phyloP scores from a whole-genome alignment of 2,797 vertebrate genomes.

The Crax fasciolata region DNA sequence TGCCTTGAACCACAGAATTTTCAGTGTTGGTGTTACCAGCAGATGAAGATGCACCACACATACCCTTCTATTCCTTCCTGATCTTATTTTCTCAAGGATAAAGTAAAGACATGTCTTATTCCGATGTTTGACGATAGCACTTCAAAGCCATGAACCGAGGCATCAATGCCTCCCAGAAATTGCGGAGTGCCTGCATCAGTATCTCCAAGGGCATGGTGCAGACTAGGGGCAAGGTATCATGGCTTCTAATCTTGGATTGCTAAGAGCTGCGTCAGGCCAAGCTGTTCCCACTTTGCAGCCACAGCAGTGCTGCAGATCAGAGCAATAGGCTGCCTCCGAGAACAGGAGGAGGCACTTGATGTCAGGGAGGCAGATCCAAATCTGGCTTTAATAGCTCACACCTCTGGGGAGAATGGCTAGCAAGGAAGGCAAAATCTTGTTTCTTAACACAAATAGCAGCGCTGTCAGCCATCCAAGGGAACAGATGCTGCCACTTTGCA shows the following conservation, averaged over 20 bases:
- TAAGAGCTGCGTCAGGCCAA: not conserved
- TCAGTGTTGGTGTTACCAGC: not conserved
- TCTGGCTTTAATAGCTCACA: slow-evolving; percentile 24
- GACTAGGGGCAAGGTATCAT: not conserved
- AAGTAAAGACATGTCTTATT: not conserved
- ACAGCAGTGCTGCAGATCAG: not conserved
- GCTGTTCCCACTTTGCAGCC: not conserved
- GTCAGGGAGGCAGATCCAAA: slow-evolving; percentile 40
- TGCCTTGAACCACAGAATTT: not conserved
- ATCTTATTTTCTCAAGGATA: not conserved
- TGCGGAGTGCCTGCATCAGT: not conserved
- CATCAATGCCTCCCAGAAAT: not conserved
- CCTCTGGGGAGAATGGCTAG: not conserved
- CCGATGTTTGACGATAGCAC: not conserved
- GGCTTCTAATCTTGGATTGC: not conserved
- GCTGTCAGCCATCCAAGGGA: slow-evolving; percentile 61
- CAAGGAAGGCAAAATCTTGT: slow-evolving; percentile 17
- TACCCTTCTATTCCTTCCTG: not conserved
- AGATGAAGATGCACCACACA: not conserved
- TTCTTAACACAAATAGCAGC: not conserved
- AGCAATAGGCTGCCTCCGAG: not conserved
- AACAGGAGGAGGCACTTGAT: not conserved
- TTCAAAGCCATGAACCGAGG: not conserved
- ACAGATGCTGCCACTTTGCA: slow-evolving; percentile 34
- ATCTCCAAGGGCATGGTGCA: not conserved